phyloP scores from a whole-genome alignment of 2,797 vertebrate species.

The Sphaeramia orbicularis region DNA sequence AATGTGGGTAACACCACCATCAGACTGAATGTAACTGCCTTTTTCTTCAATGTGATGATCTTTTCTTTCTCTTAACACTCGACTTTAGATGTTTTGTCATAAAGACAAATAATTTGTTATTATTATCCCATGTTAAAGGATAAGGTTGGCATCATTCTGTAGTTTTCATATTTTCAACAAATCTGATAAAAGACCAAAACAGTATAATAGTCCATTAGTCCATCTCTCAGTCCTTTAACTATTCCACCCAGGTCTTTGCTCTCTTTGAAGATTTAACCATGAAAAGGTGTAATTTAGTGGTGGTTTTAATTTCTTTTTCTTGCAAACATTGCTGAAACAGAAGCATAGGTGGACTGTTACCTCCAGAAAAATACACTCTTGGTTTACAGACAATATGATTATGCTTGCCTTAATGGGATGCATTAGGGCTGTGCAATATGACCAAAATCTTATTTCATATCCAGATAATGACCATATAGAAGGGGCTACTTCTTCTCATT shows the following conservation, averaged over 20 bases:
- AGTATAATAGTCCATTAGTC: background rate
- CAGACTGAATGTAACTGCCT: constrained; percentile 3
- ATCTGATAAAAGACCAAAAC: constrained; percentile 32
- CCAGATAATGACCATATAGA: no score
- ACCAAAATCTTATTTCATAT: no score
- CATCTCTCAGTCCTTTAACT: background rate
- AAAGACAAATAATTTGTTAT: constrained; percentile 10
- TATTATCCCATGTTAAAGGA: constrained; percentile 7
- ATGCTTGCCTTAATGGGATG: no score
- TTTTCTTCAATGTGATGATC: constrained; percentile 45
- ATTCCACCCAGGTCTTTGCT: no score
- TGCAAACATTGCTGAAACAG: background rate
- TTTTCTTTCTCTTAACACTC: constrained; percentile 48
- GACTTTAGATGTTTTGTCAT: background rate
- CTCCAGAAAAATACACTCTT: background rate
- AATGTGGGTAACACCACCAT: background rate
- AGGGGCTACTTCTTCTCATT: no score
- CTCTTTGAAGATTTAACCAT: no score
- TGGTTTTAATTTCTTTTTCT: background rate
- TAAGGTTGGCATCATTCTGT: constrained; percentile 9
- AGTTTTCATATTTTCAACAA: constrained; percentile 36
- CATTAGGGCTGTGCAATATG: no score
- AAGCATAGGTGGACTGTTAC: background rate
- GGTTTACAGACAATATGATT: no score
- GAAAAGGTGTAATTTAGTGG: no score